Evolutionary conservation across 2,888 invertebrate genomes (phyloP).

Genomic region (Galeruca laticollis): DNA sequence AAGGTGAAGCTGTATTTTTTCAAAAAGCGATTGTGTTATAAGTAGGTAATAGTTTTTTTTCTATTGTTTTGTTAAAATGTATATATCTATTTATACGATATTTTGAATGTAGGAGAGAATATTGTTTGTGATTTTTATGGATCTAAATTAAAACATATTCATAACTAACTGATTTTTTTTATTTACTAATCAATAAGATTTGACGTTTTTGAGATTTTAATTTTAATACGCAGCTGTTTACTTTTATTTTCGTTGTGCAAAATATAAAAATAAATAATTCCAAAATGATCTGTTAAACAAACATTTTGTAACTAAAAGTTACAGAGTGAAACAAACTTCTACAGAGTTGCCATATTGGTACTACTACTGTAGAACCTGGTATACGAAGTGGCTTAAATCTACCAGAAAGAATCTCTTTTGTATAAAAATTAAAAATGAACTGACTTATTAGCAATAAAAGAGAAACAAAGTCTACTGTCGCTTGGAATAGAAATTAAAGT

Average conservation of each 20-base stretch:
- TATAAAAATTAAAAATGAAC: conserved; percentile 16
- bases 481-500: conserved; percentile 1
- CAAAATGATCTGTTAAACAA: neutral
- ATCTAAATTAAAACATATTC: conserved; percentile 5
- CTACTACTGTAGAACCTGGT: neutral
- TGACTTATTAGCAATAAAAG: conserved; percentile 19
- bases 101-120: neutral
- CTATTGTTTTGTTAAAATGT: neutral
- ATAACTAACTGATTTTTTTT: neutral
- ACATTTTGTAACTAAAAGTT: neutral
- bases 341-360: neutral
- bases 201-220: neutral
- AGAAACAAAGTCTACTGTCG: conserved; percentile 4
- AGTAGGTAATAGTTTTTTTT: neutral
- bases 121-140: conserved; percentile 5
- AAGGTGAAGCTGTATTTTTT: neutral
- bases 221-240: neutral
- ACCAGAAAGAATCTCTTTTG: neutral
- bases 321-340: neutral
- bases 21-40: neutral
- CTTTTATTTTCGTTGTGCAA: neutral
- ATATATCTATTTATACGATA: conserved; percentile 1
- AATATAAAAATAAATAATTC: neutral
- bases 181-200: neutral
- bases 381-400: conserved; percentile 5